Evolutionary conservation across 2,888 invertebrate species (phyloP).

Genomic region (Sphaeridia pumilis): DNA sequence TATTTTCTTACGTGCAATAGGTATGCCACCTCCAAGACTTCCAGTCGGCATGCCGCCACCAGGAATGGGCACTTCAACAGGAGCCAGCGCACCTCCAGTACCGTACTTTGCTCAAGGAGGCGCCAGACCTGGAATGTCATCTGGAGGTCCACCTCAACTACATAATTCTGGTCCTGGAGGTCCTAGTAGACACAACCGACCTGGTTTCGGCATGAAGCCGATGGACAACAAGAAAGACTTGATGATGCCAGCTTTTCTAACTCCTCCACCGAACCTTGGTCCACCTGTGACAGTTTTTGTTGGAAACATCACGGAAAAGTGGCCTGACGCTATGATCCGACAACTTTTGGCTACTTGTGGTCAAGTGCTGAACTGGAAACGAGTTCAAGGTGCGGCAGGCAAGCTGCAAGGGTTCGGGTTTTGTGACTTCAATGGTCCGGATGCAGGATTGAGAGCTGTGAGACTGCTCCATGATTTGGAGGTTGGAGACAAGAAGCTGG

Average conservation of each 20-base stretch:
- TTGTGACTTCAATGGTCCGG: constrained; percentile 92
- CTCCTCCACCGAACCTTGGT: constrained; percentile 41
- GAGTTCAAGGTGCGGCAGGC: constrained; percentile 64
- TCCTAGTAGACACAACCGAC: no score
- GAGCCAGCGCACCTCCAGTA: constrained; percentile 3
- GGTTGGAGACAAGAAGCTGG: constrained; percentile 83
- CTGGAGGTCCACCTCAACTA: background rate
- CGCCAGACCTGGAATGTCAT: constrained; percentile 6
- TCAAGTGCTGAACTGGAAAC: constrained; percentile 89
- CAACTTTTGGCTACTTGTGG: constrained; percentile 88
- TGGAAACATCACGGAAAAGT: constrained; percentile 89
- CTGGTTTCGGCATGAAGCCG: no score
- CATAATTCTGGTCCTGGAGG: background rate
- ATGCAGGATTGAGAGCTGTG: constrained; percentile 88
- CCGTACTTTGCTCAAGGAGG: constrained; percentile 2
- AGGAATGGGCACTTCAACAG: constrained; percentile 8
- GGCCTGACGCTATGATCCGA: constrained; percentile 88
- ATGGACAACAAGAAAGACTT: no score
- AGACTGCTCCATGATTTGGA: constrained; percentile 81
- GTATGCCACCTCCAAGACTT: constrained; percentile 27
- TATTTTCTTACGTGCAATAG: constrained; percentile 5
- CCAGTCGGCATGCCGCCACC: constrained; percentile 15
- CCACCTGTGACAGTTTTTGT: constrained; percentile 96
- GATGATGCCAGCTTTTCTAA: background rate
- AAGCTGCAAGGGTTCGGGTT: constrained; percentile 72